These are phyloP conservation scores for Bufo bufo DNA, from an alignment of 2,113 vertebrate species.

Conservation along the genomic window DNA sequence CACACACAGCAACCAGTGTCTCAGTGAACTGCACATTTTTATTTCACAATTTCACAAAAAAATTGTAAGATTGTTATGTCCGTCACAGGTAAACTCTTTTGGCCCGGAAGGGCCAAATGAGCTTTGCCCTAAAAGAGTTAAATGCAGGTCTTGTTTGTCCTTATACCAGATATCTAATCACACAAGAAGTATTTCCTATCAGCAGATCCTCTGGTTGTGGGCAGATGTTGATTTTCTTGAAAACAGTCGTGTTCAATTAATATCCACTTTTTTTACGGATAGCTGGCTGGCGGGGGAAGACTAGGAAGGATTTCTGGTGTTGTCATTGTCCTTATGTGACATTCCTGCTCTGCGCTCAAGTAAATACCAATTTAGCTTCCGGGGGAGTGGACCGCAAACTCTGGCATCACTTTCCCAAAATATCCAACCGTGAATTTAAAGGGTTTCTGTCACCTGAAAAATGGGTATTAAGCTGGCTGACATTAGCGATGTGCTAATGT, in stretches of 20 bases:
- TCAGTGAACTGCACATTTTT: too few species aligned
- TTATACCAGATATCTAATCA: not conserved
- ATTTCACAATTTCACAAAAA: too few species aligned
- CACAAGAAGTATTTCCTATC: not conserved
- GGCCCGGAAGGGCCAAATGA: too few species aligned
- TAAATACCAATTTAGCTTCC: not conserved
- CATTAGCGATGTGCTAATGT: too few species aligned
- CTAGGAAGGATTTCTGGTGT: not conserved
- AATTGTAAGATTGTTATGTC: too few species aligned
- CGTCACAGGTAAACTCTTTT: too few species aligned
- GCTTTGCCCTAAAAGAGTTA: not conserved
- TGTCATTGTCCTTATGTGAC: constrained; percentile 21
- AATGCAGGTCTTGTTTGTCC: not conserved
- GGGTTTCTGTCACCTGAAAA: too few species aligned
- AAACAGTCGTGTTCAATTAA: constrained; percentile 25
- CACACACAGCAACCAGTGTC: too few species aligned
- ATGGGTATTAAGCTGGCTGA: too few species aligned
- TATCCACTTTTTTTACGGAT: constrained; percentile 12
- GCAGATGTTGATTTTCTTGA: constrained; percentile 42
- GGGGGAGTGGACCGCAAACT: too few species aligned
- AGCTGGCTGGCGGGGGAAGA: not conserved
- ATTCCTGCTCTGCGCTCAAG: not conserved
- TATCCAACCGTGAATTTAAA: not conserved
- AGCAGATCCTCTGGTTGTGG: not conserved
- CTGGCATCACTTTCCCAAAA: not conserved